A percentile compares a stretch with the other conserved stretches of the same genome.
Conservation (phyloP, 2,888 invertebrate genomes). For the Fissipunctia ypsillon region DNA sequence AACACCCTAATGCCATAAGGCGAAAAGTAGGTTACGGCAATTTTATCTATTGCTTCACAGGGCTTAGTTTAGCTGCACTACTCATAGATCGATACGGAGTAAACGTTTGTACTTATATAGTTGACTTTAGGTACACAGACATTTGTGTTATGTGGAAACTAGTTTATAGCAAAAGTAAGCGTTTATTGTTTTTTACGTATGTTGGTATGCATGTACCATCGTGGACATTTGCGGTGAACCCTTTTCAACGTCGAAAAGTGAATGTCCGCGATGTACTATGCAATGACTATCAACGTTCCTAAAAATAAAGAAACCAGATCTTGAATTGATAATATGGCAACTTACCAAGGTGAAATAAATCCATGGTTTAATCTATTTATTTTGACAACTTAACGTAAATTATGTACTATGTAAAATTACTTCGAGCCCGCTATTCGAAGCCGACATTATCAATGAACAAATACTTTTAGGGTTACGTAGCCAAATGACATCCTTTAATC, state of each 20-base stretch:
- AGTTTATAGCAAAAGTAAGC: background rate
- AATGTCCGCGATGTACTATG: no score
- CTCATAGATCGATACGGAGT: background rate
- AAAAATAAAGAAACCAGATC: background rate
- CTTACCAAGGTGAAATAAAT: background rate
- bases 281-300: background rate
- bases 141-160: background rate
- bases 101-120: background rate
- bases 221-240: no score
- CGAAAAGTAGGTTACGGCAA: constrained; percentile 4
- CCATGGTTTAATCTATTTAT: background rate
- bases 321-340: background rate
- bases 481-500: background rate
- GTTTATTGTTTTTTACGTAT: background rate
- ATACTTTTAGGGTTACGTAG: background rate
- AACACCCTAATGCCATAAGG: background rate
- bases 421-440: background rate
- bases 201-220: no score
- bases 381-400: background rate
- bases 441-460: background rate
- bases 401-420: background rate
- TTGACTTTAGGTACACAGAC: background rate
- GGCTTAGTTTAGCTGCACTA: constrained; percentile 3
- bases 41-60: background rate
- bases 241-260: no score